Base-by-base conservation (phyloP, 1,140 invertebrate species). In the Ceratina calcarata region DNA sequence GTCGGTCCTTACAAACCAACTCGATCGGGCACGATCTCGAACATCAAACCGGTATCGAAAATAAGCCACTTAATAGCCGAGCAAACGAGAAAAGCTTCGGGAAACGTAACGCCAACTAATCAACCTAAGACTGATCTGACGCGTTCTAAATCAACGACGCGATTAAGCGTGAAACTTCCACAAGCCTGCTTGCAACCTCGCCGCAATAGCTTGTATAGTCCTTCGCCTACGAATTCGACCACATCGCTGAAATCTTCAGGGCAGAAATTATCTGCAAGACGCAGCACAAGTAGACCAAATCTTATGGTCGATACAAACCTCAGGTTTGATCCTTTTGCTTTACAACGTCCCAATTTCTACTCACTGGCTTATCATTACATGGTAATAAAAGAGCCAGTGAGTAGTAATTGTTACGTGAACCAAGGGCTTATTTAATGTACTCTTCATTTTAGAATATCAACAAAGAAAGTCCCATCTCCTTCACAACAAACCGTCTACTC, bases 161-260 rank as follows among this genome's bases (percentile, higher is more conserved):
- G 18, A 37, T 70, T 4, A 32, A 69, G 12, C 10, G 6, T 45
- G 3, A 16, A 58, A 27, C 12, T 13, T 45, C 3, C n/a, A 13
- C 27, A 62, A 62, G 2, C 22, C 37, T 0, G 2, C 20, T 0
- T 4, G 27, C 27, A 32, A 32, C 2, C 20, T 22, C 67, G 76
- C 12, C 76, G 76, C 3, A 51, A 32, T 24, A 78, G 76, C 4
- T 71, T 71, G 37, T 55, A 71, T 8, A 22, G 24, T 24, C 49
- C 76, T 55, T 71, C 75, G 16, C 15, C 67, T 3, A 8, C 61
- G 60, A 62, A 37, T 62, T 62, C 57, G 13, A 70, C 8, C 18
- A 22, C 49, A 4, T 32, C 76, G 27, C 49, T 70, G n/a, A 78
- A 62, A 45, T 62, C 22, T 32, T 20, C 22, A 0, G 49, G 3